phyloP scores from a whole-genome alignment of 2,888 invertebrate species.

The Agrilus biguttatus region DNA sequence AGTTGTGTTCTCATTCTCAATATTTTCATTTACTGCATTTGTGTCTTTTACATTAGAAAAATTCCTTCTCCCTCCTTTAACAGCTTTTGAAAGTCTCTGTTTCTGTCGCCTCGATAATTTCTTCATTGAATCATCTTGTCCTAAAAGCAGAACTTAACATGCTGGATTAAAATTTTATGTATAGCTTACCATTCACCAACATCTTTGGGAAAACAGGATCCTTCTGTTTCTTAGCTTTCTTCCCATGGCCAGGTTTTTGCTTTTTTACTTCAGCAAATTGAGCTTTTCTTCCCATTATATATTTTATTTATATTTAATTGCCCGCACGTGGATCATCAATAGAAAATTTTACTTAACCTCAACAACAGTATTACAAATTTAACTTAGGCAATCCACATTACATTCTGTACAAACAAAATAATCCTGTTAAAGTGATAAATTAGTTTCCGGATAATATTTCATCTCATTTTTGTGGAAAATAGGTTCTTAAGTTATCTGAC shows the following conservation, averaged over 20 bases:
- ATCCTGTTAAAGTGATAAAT: no score
- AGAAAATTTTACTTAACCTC: not conserved
- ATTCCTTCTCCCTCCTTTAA: constrained; percentile 29
- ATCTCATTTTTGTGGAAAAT: no score
- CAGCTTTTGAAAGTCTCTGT: constrained; percentile 40
- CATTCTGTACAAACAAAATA: no score
- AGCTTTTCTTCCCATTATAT: constrained; percentile 72
- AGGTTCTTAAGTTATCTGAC: no score
- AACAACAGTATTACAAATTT: not conserved
- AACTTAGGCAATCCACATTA: no score
- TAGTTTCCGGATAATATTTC: no score
- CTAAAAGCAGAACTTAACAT: constrained; percentile 2
- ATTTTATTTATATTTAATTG: not conserved
- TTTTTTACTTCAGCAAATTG: constrained; percentile 56
- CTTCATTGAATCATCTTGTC: constrained; percentile 37
- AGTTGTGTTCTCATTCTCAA: not conserved
- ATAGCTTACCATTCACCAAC: constrained; percentile 25
- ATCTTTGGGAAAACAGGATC: constrained; percentile 56
- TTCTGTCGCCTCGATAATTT: constrained; percentile 55
- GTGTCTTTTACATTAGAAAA: not conserved
- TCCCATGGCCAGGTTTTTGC: constrained; percentile 70
- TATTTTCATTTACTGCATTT: not conserved
- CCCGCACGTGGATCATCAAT: not conserved
- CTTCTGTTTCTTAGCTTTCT: constrained; percentile 75
- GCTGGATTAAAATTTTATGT: not conserved